Evolutionary conservation across 2,888 invertebrate genomes (phyloP).

Genomic region (Liposcelis brunnea): DNA sequence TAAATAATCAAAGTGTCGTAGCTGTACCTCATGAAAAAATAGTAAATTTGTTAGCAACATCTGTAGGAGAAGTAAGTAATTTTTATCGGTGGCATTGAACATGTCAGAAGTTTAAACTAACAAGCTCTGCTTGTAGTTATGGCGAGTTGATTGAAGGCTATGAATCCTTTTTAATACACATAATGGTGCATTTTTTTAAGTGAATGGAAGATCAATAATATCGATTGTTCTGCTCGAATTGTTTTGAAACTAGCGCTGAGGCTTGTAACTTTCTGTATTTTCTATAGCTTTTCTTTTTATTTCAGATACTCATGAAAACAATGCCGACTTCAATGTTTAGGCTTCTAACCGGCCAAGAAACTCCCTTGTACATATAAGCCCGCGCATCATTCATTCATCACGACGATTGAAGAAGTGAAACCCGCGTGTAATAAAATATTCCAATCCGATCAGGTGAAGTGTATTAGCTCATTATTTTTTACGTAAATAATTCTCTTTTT

Average conservation of each 20-base stretch:
- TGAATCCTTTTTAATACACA: too few species aligned
- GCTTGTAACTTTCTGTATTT: too few species aligned
- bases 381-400: too few species aligned
- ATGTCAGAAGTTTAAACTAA: too few species aligned
- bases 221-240: too few species aligned
- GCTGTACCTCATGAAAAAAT: constrained; percentile 99
- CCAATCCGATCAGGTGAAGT: constrained; percentile 12
- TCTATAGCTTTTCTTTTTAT: constrained; percentile 21
- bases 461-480: constrained; percentile 9
- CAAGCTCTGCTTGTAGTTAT: too few species aligned
- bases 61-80: constrained; percentile 84
- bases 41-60: constrained; percentile 95
- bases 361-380: constrained; percentile 90
- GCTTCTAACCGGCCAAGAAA: constrained; percentile 96
- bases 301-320: constrained; percentile 98
- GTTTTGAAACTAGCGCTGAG: too few species aligned
- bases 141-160: too few species aligned
- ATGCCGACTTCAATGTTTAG: constrained; percentile 99
- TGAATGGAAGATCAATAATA: too few species aligned
- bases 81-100: not conserved
- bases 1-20: constrained; percentile 98
- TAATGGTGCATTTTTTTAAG: too few species aligned
- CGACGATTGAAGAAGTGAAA: constrained; percentile 38
- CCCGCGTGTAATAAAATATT: constrained; percentile 37
- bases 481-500: constrained; percentile 4